Evolutionary conservation across 2,797 vertebrate genomes (phyloP).

Genomic region (Arremon aurantiirostris): DNA sequence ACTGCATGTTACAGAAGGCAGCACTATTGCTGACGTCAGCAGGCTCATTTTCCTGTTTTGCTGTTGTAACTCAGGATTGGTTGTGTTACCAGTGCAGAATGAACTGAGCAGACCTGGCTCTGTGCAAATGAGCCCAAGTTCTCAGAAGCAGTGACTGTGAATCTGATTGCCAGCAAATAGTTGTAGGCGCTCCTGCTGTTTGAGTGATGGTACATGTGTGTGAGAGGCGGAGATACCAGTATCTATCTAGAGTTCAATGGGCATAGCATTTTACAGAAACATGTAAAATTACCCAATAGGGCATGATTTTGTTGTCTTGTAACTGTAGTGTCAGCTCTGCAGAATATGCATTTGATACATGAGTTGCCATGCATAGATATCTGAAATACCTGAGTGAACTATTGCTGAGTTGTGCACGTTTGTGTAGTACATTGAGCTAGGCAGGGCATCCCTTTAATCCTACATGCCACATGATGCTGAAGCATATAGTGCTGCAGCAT

Average conservation of each 20-base stretch:
- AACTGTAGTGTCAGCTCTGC: neutral
- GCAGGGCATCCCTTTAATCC: neutral
- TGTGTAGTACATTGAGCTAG: neutral
- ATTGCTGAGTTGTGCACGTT: neutral
- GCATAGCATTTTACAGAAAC: neutral
- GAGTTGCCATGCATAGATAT: neutral
- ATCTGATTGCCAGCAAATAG: neutral
- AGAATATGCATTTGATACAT: neutral
- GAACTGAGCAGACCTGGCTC: neutral
- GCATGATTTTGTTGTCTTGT: neutral
- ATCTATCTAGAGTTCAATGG: neutral
- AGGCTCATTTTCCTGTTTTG: neutral
- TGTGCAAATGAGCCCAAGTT: neutral
- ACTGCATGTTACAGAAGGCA: neutral
- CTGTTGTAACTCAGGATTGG: neutral
- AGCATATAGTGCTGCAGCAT: neutral
- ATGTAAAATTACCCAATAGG: neutral
- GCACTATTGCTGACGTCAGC: neutral
- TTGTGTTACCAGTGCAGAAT: neutral
- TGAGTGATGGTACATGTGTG: fast-evolving
- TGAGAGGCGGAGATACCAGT: neutral
- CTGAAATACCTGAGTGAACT: neutral
- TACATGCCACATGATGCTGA: neutral
- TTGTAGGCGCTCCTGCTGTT: neutral
- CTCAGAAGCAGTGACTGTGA: neutral